Base-by-base conservation (phyloP, 2,797 vertebrate genomes). In the Gallinago nigripennis region DNA sequence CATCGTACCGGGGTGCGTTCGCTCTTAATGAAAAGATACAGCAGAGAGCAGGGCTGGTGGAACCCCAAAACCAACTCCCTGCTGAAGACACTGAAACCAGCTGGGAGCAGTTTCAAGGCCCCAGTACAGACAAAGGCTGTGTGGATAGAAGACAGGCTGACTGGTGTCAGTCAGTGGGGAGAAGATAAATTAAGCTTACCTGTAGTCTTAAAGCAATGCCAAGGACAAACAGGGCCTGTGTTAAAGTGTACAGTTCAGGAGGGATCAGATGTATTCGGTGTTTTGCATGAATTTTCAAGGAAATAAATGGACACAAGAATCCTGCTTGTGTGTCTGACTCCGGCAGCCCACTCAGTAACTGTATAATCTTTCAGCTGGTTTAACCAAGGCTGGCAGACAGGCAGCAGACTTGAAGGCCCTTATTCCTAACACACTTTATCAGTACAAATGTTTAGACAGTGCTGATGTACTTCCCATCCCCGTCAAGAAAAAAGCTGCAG, bases 1-100 rank as follows among this genome's bases (percentile, higher is more conserved):
- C 0, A 0, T 30, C 12, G 1, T 18, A 39, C 23, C 35, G 30
- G 2, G 15, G 71, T 0, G 2, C 23, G 4, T 11, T 33, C 17
- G 3, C 8, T 45, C 41, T 11, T 23, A 56, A 48, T 37, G 24
- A 48, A 86, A 88, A 75, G 54, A 37, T 10, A 51, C 25, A 58
- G 58, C 37, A 58, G 58, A 69, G 12, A 54, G 58, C 7, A 16
- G 45, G 27, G 24, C 15, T 53, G 63, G 51, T 14, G 2, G 28
- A 31, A 48, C 54, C n/a, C 57, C 84, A 54, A 88, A 86, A 4
- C 6, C 60, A 82, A 19, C 35, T 23, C 6, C 31, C 53, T 46
- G 20, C 8, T 64, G 53, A 68, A 91, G 65, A 39, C 5, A 6
- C 0, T 35, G 79, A 75, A 68, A 43, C 15, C 41, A 75, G 8